A percentile compares a stretch with the other conserved stretches of the same genome.
Evolutionary conservation across 2,113 vertebrate genomes (phyloP).

Genomic region (Atrichornis clamosus): DNA sequence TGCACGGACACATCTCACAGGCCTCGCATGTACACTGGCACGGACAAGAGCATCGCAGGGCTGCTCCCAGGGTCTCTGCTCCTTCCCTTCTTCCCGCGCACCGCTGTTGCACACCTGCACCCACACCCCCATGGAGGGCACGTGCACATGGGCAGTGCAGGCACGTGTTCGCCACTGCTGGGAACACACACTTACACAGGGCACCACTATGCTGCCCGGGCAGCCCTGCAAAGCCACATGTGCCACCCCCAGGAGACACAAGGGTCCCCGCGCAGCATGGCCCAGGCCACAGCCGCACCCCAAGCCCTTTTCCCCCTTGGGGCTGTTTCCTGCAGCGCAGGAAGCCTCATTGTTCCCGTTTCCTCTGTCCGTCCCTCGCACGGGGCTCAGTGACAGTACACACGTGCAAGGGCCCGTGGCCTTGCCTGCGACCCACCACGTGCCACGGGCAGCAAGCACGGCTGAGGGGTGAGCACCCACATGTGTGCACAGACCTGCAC

Average conservation of each 20-base stretch:
- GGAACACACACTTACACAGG: fast-evolving
- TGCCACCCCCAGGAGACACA: neutral
- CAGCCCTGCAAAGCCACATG: neutral
- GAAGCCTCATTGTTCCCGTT: conserved; percentile 77
- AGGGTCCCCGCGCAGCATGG: fast-evolving
- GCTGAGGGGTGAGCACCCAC: neutral
- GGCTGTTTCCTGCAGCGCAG: conserved; percentile 65
- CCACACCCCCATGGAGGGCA: fast-evolving
- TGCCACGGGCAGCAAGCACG: fast-evolving
- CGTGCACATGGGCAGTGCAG: fast-evolving
- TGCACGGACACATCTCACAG: fast-evolving
- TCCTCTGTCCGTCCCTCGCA: conserved; percentile 8
- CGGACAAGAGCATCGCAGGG: fast-evolving
- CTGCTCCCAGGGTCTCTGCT: neutral
- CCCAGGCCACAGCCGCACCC: fast-evolving
- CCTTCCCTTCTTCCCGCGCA: fast-evolving
- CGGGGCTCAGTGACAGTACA: neutral
- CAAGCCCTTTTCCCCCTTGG: neutral
- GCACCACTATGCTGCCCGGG: fast-evolving
- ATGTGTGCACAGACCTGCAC: fast-evolving
- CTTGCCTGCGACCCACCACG: neutral
- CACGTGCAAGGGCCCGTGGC: neutral
- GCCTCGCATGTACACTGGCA: fast-evolving
- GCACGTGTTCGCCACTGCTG: fast-evolving
- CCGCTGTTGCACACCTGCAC: neutral